phyloP scores from a whole-genome alignment of 2,888 invertebrate genomes.

The Sphaerophoria taeniata region DNA sequence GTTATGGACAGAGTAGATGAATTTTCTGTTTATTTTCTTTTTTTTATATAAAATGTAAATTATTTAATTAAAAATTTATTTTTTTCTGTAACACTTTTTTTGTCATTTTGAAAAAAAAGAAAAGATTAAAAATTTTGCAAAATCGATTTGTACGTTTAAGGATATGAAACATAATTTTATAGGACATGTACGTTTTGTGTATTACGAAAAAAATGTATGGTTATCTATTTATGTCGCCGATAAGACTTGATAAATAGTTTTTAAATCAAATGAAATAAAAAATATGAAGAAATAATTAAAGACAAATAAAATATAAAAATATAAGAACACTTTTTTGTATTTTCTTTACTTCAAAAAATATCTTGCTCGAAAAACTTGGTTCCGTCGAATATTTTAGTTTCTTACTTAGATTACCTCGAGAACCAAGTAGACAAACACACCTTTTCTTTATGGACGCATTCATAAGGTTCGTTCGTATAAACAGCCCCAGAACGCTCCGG shows the following conservation, averaged over 20 bases:
- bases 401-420: no score
- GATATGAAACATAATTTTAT: slow-evolving; percentile 50
- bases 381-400: no score
- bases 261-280: slow-evolving; percentile 51
- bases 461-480: no score
- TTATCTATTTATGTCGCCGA: slow-evolving; percentile 74
- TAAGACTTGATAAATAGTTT: slow-evolving; percentile 73
- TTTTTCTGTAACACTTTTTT: slow-evolving; percentile 28
- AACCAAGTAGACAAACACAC: no score
- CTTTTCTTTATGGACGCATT: not conserved
- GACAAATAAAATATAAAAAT: slow-evolving; percentile 56
- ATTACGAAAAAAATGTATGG: slow-evolving; percentile 34
- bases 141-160: slow-evolving; percentile 63
- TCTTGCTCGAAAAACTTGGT: not conserved
- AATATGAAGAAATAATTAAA: slow-evolving; percentile 28
- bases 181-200: slow-evolving; percentile 54
- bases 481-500: no score
- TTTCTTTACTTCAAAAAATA: not conserved
- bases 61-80: slow-evolving; percentile 56
- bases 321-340: slow-evolving; percentile 18
- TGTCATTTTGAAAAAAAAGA: slow-evolving; percentile 11
- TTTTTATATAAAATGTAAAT: slow-evolving; percentile 63
- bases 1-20: slow-evolving; percentile 76
- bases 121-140: slow-evolving; percentile 52
- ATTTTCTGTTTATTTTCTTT: slow-evolving; percentile 73